These are phyloP conservation scores for Capromys pilorides DNA, from an alignment of 2,797 vertebrate genomes.

Conservation along the genomic window DNA sequence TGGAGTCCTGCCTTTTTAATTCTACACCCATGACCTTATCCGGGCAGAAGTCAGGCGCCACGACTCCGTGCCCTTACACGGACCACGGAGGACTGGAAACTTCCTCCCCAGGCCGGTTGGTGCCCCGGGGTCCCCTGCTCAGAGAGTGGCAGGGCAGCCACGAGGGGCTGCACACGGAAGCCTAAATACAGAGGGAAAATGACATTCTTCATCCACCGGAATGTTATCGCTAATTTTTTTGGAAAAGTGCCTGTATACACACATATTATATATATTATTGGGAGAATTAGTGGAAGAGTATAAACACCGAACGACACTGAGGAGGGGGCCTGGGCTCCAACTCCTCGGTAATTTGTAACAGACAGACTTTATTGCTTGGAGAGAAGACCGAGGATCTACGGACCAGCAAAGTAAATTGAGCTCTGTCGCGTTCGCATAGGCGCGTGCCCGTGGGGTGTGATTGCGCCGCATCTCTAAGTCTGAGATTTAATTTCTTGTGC, in stretches of 20 bases:
- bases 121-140: neutral
- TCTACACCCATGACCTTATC: conserved; percentile 66
- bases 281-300: conserved; percentile 55
- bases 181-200: neutral
- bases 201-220: conserved; percentile 6
- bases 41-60: conserved; percentile 54
- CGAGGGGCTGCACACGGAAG: neutral
- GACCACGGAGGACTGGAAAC: conserved; percentile 1
- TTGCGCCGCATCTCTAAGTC: conserved; percentile 7
- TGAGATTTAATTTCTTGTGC: conserved; percentile 58
- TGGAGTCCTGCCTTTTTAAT: conserved; percentile 78
- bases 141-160: neutral
- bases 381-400: conserved; percentile 45
- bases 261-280: conserved; percentile 76
- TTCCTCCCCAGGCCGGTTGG: neutral
- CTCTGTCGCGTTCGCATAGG: conserved; percentile 54
- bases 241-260: conserved; percentile 71
- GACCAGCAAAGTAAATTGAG: conserved; percentile 62
- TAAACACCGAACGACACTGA: conserved; percentile 23
- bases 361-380: conserved; percentile 65
- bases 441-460: conserved; percentile 55
- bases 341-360: conserved; percentile 78
- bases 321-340: conserved; percentile 40
- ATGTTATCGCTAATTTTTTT: conserved; percentile 77
- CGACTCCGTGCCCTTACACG: conserved; percentile 62